Base-by-base conservation (phyloP, 2,113 vertebrate genomes). In the Albula goreensis region DNA sequence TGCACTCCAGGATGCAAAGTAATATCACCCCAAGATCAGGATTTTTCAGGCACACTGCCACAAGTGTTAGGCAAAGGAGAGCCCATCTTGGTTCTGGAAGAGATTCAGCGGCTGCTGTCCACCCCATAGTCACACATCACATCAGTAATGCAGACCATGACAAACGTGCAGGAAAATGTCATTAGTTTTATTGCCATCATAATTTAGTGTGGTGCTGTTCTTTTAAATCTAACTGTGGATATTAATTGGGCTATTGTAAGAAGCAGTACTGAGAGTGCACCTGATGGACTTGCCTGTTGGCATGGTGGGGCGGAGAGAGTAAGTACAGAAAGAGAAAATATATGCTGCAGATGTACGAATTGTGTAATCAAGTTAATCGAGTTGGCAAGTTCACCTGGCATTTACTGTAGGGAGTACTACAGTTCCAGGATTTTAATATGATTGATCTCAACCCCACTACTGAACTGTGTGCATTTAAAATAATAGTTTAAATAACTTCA, bases 281-380 rank as follows among this genome's bases (percentile, higher is more conserved):
- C n/a, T 6, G 70, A 25, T 74, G 70, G n/a, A 74, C 7, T 22
- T 25, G 22, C 25, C 70, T 25, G 22, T 22, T 31, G 70, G 6
- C 17, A 5, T 70, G 53, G 11, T 56, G 31, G 7, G 12, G 53
- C 60, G 2, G 12, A 56, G 9, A 4, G 70, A 74, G 70, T 74
- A n/a, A 74, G 70, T 25, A 74, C 5, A 9, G 8, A 5, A 31
- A 8, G 22, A 10, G 5, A 74, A n/a, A 70, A n/a, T 70, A 8
- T n/a, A n/a, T 70, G 3, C 63, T n/a, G 6, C 53, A 56, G 12
- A 56, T 6, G 70, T 31, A 74, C 3, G n/a, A 74, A n/a, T 74
- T 31, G 70, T 74, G 25, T 31, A 74, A 74, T 74, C 70, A 74
- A 74, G 70, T 31, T 74, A 74, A 74, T 74, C 70, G 70, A 74